Percentiles rank a stretch among this genome's conserved stretches.
phyloP scores from a whole-genome alignment of 2,113 vertebrate genomes.

The Vombatus ursinus region DNA sequence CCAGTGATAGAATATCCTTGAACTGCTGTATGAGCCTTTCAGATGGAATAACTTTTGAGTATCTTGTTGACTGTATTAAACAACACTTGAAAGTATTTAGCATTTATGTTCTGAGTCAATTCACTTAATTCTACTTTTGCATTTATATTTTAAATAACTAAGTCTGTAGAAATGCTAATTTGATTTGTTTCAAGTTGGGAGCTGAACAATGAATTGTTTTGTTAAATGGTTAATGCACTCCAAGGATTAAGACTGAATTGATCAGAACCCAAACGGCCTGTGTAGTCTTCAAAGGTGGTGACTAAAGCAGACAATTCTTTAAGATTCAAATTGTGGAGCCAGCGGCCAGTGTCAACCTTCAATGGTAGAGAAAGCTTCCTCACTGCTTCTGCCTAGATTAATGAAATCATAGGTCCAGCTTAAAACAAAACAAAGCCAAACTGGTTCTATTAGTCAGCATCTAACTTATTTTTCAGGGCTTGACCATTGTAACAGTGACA shows the following conservation, averaged over 20 bases:
- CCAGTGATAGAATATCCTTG: conserved; percentile 16
- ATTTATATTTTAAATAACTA: neutral
- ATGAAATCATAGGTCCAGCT: neutral
- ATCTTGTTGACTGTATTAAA: conserved; percentile 8
- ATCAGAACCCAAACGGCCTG: neutral
- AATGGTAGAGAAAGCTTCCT: neutral
- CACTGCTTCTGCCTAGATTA: neutral
- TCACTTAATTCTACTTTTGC: neutral
- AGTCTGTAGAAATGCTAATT: neutral
- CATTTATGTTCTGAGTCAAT: neutral
- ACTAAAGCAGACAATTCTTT: neutral
- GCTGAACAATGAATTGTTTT: neutral
- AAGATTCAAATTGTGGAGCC: neutral
- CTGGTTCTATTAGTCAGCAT: neutral
- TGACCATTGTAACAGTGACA: neutral
- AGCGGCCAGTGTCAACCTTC: no score
- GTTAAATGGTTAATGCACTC: neutral
- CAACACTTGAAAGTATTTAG: neutral
- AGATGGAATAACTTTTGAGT: neutral
- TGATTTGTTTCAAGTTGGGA: neutral
- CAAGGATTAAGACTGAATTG: neutral
- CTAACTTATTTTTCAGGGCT: neutral
- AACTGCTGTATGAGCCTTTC: conserved; percentile 1
- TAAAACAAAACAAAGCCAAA: neutral
- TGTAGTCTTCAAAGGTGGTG: neutral